Conservation (phyloP, 2,113 vertebrate species). For the Nannospalax galili region DNA sequence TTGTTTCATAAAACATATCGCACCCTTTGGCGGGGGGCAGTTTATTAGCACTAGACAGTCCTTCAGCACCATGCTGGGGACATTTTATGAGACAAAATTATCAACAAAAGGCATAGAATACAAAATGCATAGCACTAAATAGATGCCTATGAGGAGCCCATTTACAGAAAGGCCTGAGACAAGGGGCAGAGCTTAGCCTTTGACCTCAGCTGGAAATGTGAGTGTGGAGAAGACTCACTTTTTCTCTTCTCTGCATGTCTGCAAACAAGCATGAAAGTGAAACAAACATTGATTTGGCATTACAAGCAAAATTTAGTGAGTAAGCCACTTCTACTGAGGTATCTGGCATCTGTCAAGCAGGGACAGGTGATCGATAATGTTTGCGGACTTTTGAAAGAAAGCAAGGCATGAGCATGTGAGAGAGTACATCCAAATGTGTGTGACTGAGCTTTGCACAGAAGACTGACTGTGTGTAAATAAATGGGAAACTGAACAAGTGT, state of each 20-base stretch:
- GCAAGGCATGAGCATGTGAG: neutral
- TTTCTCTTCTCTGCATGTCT: neutral
- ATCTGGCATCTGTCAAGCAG: too few species aligned
- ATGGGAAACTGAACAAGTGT: fast-evolving
- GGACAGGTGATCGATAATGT: too few species aligned
- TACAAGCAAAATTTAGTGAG: neutral
- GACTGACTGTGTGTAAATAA: neutral
- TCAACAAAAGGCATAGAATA: neutral
- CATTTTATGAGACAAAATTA: neutral
- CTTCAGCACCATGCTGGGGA: neutral
- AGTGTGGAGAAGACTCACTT: fast-evolving
- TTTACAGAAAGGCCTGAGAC: neutral
- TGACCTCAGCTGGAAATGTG: neutral
- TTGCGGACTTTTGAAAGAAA: neutral
- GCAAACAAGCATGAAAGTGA: neutral
- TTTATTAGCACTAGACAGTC: neutral
- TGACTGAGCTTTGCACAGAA: neutral
- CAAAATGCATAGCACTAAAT: neutral
- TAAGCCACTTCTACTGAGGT: neutral
- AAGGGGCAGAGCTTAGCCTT: neutral
- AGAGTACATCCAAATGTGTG: neutral
- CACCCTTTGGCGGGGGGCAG: neutral
- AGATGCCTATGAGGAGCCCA: neutral
- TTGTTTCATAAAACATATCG: neutral
- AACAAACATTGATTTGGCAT: neutral